Evolutionary conservation across 2,888 invertebrate species (phyloP).

Genomic region (Xanthostigma xanthostigma): DNA sequence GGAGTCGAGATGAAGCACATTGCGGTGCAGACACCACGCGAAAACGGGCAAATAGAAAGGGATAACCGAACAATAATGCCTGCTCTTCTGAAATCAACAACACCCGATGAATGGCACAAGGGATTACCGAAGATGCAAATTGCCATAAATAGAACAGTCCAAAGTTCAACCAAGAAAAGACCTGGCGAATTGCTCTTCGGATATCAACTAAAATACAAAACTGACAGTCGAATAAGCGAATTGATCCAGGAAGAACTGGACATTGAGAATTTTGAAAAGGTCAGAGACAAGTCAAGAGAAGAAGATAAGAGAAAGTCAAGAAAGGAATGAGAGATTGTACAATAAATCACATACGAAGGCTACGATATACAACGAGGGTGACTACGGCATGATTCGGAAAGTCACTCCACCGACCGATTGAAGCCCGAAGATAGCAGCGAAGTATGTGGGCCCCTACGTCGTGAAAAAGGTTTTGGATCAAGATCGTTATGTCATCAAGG

Average conservation of each 20-base stretch:
- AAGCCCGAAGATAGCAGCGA: conserved; percentile 5
- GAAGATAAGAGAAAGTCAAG: conserved; percentile 2
- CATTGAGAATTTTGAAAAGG: not conserved
- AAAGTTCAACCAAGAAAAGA: too few relatives aligned
- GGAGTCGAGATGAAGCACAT: too few relatives aligned
- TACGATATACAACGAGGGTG: conserved; percentile 5
- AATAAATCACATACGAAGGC: conserved; percentile 5
- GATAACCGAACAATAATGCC: not conserved
- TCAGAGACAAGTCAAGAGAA: conserved; percentile 3
- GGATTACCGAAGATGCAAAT: not conserved
- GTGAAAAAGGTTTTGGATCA: conserved; percentile 4
- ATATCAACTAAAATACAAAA: not conserved
- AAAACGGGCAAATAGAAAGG: not conserved
- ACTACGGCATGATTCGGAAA: conserved; percentile 5
- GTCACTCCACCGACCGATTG: conserved; percentile 2
- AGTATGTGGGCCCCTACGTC: conserved; percentile 7
- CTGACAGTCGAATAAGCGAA: not conserved
- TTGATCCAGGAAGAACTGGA: conserved; percentile 1
- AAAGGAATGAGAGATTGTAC: conserved; percentile 4
- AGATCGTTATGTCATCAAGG: conserved; percentile 7
- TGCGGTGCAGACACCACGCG: not conserved
- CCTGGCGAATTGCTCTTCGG: not conserved
- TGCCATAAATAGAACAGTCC: not conserved
- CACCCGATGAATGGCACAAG: too few relatives aligned
- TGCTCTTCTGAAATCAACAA: not conserved